These are phyloP conservation scores for Thryonomys swinderianus DNA, from an alignment of 2,113 vertebrate genomes.

Conservation along the genomic window DNA sequence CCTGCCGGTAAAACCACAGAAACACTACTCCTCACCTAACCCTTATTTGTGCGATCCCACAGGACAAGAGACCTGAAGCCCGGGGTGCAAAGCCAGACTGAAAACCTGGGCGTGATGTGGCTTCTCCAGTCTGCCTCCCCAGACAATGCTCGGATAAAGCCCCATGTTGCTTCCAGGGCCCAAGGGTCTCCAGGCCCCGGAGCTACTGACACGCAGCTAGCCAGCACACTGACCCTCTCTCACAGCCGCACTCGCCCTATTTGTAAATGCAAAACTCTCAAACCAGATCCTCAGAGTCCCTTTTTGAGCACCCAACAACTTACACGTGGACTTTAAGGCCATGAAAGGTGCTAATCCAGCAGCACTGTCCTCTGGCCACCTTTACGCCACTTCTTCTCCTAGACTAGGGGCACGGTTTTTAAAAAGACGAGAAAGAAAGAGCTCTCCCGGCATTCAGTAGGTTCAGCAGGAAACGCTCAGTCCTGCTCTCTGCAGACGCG, in stretches of 20 bases:
- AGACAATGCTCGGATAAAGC: neutral
- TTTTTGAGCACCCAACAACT: neutral
- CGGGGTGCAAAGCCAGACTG: neutral
- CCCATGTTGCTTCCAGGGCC: accelerated
- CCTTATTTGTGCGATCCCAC: neutral
- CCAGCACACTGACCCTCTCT: neutral
- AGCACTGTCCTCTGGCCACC: too few species aligned
- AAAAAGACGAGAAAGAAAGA: neutral
- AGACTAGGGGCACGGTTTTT: neutral
- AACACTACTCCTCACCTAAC: neutral
- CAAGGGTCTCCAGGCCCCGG: neutral
- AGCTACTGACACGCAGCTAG: neutral
- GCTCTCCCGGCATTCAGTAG: neutral
- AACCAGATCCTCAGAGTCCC: neutral
- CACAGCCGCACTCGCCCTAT: neutral
- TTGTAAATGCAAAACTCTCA: neutral
- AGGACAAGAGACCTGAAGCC: neutral
- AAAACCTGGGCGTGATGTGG: accelerated
- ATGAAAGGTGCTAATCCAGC: neutral
- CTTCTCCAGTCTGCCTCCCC: neutral
- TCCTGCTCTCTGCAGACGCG: neutral
- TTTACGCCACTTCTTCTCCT: neutral
- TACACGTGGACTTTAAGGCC: neutral
- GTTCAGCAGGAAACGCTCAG: neutral
- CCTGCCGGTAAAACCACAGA: neutral